A percentile compares a stretch with the other conserved stretches of the same genome.
These are phyloP conservation scores for Conops quadrifasciatus DNA, from an alignment of 2,888 invertebrate species.

Conservation along the genomic window DNA sequence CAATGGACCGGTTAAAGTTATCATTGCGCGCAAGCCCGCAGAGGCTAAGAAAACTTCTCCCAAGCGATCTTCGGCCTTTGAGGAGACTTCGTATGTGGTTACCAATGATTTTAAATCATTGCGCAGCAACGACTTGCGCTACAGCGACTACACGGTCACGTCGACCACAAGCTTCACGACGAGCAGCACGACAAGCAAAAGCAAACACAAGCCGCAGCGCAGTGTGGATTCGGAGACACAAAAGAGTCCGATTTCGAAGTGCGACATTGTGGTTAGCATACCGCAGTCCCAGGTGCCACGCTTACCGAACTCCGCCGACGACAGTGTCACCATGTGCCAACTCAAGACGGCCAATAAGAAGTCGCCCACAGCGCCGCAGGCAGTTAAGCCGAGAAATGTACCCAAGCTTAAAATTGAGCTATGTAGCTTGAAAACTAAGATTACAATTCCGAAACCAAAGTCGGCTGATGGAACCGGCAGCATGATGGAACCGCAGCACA, in stretches of 20 bases:
- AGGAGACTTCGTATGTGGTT: conserved; percentile 46
- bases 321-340: conserved; percentile 54
- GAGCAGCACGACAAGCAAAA: not conserved
- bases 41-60: conserved; percentile 48
- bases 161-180: conserved; percentile 44
- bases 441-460: conserved; percentile 54
- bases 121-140: conserved; percentile 63
- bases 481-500: conserved; percentile 30
- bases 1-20: conserved; percentile 53
- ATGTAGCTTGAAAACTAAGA: conserved; percentile 57
- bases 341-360: conserved; percentile 62
- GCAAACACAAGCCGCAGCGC: conserved; percentile 22
- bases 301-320: conserved; percentile 56
- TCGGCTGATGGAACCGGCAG: conserved; percentile 52
- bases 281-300: conserved; percentile 59
- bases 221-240: not conserved
- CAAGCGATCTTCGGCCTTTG: conserved; percentile 43
- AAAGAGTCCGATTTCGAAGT: conserved; percentile 46
- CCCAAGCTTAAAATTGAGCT: conserved; percentile 62
- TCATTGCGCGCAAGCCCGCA: conserved; percentile 49
- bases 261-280: conserved; percentile 62
- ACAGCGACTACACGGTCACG: conserved; percentile 55
- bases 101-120: conserved; percentile 62
- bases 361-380: conserved; percentile 39
- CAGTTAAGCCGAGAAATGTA: conserved; percentile 50